phyloP scores from a whole-genome alignment of 2,113 vertebrate genomes.

The Rissa tridactyla region DNA sequence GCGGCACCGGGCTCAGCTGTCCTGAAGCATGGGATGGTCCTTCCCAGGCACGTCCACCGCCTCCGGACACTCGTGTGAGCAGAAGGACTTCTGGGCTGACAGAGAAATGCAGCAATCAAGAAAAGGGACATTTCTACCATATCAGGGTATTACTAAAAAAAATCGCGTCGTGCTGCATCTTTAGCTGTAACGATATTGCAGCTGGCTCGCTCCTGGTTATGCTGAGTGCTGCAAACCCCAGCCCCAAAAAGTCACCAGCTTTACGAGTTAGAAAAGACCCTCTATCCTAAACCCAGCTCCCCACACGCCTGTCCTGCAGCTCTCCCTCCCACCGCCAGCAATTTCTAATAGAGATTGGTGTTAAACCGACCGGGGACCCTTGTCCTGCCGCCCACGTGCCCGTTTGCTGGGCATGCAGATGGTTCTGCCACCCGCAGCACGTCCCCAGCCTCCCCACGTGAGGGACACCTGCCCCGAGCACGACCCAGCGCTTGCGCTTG shows the following conservation, averaged over 20 bases:
- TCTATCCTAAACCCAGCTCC: not conserved
- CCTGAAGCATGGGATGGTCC: not conserved
- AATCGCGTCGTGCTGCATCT: not conserved
- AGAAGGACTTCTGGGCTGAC: not conserved
- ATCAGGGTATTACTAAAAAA: not conserved
- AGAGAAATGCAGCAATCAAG: not conserved
- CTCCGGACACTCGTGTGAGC: not conserved
- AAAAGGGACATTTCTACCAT: not conserved
- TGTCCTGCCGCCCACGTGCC: not conserved
- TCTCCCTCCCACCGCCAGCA: not conserved
- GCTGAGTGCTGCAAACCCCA: not conserved
- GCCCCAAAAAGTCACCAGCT: not conserved
- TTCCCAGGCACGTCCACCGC: not conserved
- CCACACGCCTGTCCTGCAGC: not conserved
- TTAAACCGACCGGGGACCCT: not conserved
- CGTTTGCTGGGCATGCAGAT: not conserved
- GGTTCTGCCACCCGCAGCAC: not conserved
- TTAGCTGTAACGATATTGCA: rapidly evolving
- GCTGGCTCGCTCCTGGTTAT: not conserved
- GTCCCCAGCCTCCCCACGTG: not conserved
- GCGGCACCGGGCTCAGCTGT: not conserved
- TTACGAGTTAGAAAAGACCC: not conserved
- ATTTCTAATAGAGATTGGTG: not conserved
- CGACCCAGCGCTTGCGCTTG: rapidly evolving
- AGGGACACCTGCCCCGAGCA: not conserved